A percentile compares a stretch with the other conserved stretches of the same genome.
These are phyloP conservation scores for Chelmon rostratus DNA, from an alignment of 2,797 vertebrate species.

Conservation along the genomic window DNA sequence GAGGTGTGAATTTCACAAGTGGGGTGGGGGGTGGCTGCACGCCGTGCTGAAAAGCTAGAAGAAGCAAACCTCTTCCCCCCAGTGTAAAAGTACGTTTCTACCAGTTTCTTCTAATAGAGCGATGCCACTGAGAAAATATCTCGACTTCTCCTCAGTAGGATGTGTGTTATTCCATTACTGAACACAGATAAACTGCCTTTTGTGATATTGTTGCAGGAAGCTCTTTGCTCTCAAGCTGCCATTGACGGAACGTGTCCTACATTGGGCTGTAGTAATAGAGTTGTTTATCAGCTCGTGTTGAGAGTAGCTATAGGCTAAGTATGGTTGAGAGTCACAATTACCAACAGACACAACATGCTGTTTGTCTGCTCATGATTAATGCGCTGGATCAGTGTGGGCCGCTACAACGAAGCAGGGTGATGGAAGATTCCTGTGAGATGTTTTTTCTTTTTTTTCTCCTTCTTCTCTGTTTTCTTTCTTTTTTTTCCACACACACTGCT, in stretches of 20 bases:
- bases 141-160: conserved; percentile 50
- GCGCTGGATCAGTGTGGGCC: conserved; percentile 75
- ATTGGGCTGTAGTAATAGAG: conserved; percentile 81
- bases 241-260: conserved; percentile 74
- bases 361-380: conserved; percentile 84
- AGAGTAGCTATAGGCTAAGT: conserved; percentile 83
- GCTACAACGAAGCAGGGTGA: conserved; percentile 66
- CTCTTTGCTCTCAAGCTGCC: conserved; percentile 66
- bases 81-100: conserved; percentile 33
- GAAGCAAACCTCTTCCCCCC: conserved; percentile 22
- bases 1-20: conserved; percentile 83
- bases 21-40: conserved; percentile 39
- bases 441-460: conserved; percentile 46
- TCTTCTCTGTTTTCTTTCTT: conserved; percentile 19
- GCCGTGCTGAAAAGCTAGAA: conserved; percentile 60
- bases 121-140: conserved; percentile 56
- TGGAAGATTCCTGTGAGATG: conserved; percentile 78
- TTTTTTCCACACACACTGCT: conserved; percentile 55
- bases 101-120: conserved; percentile 64
- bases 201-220: conserved; percentile 75
- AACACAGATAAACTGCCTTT: conserved; percentile 78
- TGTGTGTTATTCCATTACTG: conserved; percentile 71
- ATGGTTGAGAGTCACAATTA: conserved; percentile 83
- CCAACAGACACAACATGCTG: conserved; percentile 84
- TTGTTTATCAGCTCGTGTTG: conserved; percentile 83